Evolutionary conservation across 1,140 invertebrate species (phyloP).

Genomic region (Drosophila rufa): DNA sequence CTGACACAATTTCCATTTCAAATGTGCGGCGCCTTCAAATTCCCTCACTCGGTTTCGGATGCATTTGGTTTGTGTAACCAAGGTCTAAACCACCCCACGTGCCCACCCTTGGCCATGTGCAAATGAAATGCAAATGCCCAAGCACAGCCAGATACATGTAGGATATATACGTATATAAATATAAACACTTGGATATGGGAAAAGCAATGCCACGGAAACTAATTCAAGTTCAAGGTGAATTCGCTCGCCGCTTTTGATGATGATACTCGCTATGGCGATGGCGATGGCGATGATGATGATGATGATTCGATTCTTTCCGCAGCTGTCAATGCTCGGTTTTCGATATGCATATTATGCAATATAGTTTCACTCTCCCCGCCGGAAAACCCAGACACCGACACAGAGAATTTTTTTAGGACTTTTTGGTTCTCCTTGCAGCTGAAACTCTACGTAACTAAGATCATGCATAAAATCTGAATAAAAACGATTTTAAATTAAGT

Average conservation of each 20-base stretch:
- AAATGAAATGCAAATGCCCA: conserved; percentile 27
- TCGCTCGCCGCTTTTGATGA: conserved; percentile 22
- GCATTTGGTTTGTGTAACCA: conserved; percentile 18
- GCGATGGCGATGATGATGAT: neutral
- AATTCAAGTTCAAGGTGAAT: conserved; percentile 80
- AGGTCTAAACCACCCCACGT: conserved; percentile 25
- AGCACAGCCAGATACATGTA: conserved; percentile 1
- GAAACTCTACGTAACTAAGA: conserved; percentile 11
- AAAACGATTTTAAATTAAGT: conserved; percentile 56
- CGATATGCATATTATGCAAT: conserved; percentile 63
- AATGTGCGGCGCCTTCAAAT: conserved; percentile 29
- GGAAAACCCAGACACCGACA: conserved; percentile 9
- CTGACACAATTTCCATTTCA: conserved; percentile 27
- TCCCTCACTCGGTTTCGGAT: conserved; percentile 11
- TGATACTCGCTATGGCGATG: conserved; percentile 24
- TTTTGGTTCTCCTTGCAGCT: neutral
- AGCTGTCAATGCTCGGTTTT: conserved; percentile 31
- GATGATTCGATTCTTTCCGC: conserved; percentile 31
- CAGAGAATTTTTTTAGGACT: neutral
- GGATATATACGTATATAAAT: conserved; percentile 25
- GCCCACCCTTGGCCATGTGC: conserved; percentile 35
- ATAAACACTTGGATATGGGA: conserved; percentile 63
- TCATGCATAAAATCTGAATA: conserved; percentile 37
- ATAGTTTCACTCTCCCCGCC: conserved; percentile 2
- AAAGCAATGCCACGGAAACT: conserved; percentile 61